Conservation (phyloP, 1,140 invertebrate species). For the Brachionus paranguensis region DNA sequence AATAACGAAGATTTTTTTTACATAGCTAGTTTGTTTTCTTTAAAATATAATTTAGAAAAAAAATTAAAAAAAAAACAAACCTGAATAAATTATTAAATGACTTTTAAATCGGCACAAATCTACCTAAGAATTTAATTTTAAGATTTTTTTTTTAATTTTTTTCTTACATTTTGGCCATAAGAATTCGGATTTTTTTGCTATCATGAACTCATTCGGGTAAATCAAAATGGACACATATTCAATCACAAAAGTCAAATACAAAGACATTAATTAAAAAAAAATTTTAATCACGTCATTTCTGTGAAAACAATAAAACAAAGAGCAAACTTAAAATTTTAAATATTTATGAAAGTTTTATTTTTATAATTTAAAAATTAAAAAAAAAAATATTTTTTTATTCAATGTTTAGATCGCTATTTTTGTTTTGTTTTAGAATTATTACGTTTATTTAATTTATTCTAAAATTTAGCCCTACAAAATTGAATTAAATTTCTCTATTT, state of each 20-base stretch:
- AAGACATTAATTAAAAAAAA: background rate
- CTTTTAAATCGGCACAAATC: background rate
- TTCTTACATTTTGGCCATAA: background rate
- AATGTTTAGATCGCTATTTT: background rate
- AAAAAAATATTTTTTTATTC: background rate
- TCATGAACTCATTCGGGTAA: background rate
- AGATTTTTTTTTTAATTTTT: background rate
- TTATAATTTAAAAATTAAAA: background rate
- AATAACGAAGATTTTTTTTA: background rate
- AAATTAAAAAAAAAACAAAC: background rate
- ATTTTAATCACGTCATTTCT: background rate
- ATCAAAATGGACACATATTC: background rate
- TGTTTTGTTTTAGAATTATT: background rate
- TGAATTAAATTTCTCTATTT: background rate
- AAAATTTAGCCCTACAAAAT: background rate
- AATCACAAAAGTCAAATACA: background rate
- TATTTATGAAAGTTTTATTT: background rate
- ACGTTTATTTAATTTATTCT: background rate
- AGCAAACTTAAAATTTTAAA: background rate
- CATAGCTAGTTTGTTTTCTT: background rate
- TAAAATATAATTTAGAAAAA: background rate
- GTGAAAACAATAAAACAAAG: background rate
- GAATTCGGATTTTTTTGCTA: background rate
- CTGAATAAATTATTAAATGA: background rate
- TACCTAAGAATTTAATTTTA: background rate